Conservation (phyloP, 2,113 vertebrate genomes). For the Trachemys scripta region DNA sequence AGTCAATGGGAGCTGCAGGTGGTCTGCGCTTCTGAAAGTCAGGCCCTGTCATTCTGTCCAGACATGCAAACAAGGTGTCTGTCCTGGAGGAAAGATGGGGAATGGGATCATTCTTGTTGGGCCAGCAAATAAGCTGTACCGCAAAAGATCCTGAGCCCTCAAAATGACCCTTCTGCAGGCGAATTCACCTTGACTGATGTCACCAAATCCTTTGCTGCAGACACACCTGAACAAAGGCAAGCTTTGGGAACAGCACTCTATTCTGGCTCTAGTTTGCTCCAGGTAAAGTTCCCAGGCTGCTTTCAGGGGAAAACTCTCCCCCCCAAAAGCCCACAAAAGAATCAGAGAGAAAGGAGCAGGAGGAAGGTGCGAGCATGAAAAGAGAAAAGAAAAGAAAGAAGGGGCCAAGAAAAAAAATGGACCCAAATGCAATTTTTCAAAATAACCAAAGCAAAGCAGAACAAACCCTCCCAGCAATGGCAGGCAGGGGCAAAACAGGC, state of each 20-base stretch:
- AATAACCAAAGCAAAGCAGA: accelerated
- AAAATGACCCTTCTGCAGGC: neutral
- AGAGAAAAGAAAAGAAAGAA: neutral
- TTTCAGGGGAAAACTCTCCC: neutral
- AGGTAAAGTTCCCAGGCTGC: neutral
- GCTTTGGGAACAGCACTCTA: neutral
- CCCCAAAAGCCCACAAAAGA: neutral
- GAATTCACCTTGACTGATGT: neutral
- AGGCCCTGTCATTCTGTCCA: neutral
- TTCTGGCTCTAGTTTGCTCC: neutral
- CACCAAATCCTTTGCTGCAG: neutral
- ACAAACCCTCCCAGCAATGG: accelerated
- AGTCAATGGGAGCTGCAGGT: neutral
- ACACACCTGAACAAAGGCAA: neutral
- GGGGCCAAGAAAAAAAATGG: neutral
- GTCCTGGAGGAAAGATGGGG: neutral
- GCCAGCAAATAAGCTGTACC: neutral
- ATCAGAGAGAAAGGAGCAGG: neutral
- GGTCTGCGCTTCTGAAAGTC: neutral
- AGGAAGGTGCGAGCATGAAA: neutral
- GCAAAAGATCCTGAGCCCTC: neutral
- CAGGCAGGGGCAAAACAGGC: accelerated
- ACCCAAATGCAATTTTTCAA: accelerated
- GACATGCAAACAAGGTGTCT: neutral
- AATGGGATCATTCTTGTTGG: neutral